Evolutionary conservation across 2,888 invertebrate genomes (phyloP), one percentile per base, ranked within the genome.

Genomic region (Tillus elongatus): DNA sequence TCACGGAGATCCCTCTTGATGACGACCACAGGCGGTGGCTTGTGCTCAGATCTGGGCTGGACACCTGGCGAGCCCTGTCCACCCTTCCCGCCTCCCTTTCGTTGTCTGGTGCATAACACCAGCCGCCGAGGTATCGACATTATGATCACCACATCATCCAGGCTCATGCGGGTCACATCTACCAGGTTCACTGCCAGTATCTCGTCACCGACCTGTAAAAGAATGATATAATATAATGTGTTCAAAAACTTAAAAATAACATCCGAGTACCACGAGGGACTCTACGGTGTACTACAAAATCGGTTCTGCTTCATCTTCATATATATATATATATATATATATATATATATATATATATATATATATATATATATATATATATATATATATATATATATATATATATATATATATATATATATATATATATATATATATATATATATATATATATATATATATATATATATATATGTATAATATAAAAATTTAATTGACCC

Each of bases 121-220:
- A 98, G 73, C 52, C 97, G 78, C 58, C 95, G 77, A 3, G 98
- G 97, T 70, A 98, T 98, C 58, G 95, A 95, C 92, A 98, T 96
- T 57, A 97, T 91, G 58, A 97, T 92, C 51, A 98, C 98, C 46
- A 98, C 98, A 67, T 98, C 98, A 67, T 98, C 97, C 56, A 98
- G 72, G 50, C 92, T 91, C 95, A 97, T 97, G 57, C 88, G 82
- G 46, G 92, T 86, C 50, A 98, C 97, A 64, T 96, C 95, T 49
- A 98, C 97, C 59, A 95, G 74, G 69, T 98, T 98, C 40, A 98
- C 96, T 24, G 95, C 93, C 53, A 98, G 71, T 60, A 98, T 96
- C 73, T 98, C 97, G 68, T 98, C 97, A 30, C 96, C 96, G 34
- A 97, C 95, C 75, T 84, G 58, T 35, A 55, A 46, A 16, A 40